Evolutionary conservation across 2,888 invertebrate species (phyloP).

Genomic region (Eilema sororculum): DNA sequence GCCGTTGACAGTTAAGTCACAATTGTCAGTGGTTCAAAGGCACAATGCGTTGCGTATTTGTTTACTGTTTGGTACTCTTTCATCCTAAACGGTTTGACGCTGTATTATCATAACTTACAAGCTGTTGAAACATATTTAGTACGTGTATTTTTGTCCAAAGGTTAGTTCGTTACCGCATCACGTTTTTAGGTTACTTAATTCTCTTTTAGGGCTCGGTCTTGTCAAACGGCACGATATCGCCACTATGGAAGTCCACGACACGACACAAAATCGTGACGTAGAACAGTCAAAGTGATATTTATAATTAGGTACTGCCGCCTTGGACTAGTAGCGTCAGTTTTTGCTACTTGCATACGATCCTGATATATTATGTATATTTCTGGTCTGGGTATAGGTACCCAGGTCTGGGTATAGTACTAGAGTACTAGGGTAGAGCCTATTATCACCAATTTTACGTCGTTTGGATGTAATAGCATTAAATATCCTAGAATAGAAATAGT

Average conservation of each 20-base stretch:
- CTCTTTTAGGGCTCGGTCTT: not conserved
- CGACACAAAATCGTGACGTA: not conserved
- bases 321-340: no score
- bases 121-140: not conserved
- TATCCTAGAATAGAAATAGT: no score
- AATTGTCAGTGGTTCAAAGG: constrained; percentile 11
- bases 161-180: not conserved
- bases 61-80: constrained; percentile 3
- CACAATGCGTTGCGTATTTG: not conserved
- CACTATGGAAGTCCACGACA: not conserved
- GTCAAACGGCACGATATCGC: not conserved
- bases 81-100: not conserved
- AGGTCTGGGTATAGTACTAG: no score
- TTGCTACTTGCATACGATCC: no score
- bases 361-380: no score
- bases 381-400: no score
- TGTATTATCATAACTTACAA: not conserved
- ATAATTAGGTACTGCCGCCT: not conserved
- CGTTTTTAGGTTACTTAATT: not conserved
- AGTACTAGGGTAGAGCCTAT: no score
- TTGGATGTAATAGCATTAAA: no score
- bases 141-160: not conserved
- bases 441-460: no score
- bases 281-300: not conserved
- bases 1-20: constrained; percentile 32